These are phyloP conservation scores for Drosophila santomea DNA, from an alignment of 1,140 invertebrate species.

Conservation along the genomic window DNA sequence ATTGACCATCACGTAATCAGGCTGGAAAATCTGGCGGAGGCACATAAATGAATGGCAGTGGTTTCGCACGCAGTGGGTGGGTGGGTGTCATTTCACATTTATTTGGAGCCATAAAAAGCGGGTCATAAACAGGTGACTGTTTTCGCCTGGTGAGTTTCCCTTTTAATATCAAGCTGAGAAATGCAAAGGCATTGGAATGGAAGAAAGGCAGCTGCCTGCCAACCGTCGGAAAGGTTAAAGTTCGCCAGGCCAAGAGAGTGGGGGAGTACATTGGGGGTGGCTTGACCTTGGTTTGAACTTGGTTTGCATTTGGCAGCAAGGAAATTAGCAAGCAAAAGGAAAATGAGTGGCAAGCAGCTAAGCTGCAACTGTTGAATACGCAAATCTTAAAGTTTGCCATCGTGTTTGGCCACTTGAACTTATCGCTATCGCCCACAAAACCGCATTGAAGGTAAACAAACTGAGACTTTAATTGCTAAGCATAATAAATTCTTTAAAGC, in stretches of 20 bases:
- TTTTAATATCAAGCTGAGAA: slow-evolving; percentile 51
- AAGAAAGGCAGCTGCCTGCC: slow-evolving; percentile 52
- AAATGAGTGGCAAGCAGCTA: neutral
- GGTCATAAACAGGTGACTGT: slow-evolving; percentile 47
- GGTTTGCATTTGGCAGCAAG: slow-evolving; percentile 36
- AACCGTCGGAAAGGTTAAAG: slow-evolving; percentile 48
- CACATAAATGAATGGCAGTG: slow-evolving; percentile 35
- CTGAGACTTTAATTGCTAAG: slow-evolving; percentile 30
- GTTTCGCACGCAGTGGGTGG: neutral
- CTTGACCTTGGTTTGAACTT: slow-evolving; percentile 25
- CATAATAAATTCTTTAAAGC: slow-evolving; percentile 30
- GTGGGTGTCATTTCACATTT: slow-evolving; percentile 28
- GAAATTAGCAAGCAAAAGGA: slow-evolving; percentile 17
- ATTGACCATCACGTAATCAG: slow-evolving; percentile 50
- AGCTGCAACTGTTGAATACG: slow-evolving; percentile 25
- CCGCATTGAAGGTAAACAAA: slow-evolving; percentile 19
- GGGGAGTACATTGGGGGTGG: neutral
- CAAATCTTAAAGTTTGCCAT: slow-evolving; percentile 12
- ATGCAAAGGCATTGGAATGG: slow-evolving; percentile 51
- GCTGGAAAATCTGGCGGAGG: slow-evolving; percentile 32
- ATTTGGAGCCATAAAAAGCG: slow-evolving; percentile 29
- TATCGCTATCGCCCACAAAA: slow-evolving; percentile 31
- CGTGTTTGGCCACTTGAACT: slow-evolving; percentile 20
- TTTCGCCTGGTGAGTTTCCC: slow-evolving; percentile 24
- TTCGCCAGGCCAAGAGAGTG: slow-evolving; percentile 6